These are phyloP conservation scores for Operophtera brumata DNA, from an alignment of 2,888 invertebrate genomes.

Conservation along the genomic window DNA sequence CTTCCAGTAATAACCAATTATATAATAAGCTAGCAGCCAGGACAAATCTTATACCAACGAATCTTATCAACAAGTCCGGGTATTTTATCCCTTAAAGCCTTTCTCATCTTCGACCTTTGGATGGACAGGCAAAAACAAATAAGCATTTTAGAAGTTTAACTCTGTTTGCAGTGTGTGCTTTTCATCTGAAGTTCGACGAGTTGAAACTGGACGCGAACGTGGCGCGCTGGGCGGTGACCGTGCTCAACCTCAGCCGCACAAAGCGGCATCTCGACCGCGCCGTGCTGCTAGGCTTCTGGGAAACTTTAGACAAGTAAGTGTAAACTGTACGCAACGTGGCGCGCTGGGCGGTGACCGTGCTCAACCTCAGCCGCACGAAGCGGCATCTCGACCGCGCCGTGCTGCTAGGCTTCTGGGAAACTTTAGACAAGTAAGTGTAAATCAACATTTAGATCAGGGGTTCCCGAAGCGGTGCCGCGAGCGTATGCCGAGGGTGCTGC, in stretches of 20 bases:
- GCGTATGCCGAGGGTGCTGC: too few relatives aligned
- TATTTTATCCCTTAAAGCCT: too few relatives aligned
- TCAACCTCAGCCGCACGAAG: constrained; percentile 94
- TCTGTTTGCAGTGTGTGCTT: constrained; percentile 90
- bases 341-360: constrained; percentile 97
- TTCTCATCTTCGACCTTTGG: too few relatives aligned
- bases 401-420: constrained; percentile 98
- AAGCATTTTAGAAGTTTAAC: constrained; percentile 12
- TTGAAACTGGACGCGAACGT: constrained; percentile 97
- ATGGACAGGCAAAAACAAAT: too few relatives aligned
- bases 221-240: constrained; percentile 97
- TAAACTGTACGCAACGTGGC: constrained; percentile 92
- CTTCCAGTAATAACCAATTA: too few relatives aligned
- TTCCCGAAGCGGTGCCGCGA: too few relatives aligned
- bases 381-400: constrained; percentile 98
- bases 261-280: constrained; percentile 99
- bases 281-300: constrained; percentile 97
- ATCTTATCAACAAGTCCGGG: too few relatives aligned
- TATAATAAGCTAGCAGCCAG: too few relatives aligned
- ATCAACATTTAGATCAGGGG: background rate
- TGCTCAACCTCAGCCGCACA: constrained; percentile 93
- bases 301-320: constrained; percentile 93
- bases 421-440: constrained; percentile 89
- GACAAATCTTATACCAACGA: too few relatives aligned
- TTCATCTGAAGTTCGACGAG: constrained; percentile 98